These are phyloP conservation scores for Prochilodus magdalenae DNA, from an alignment of 2,113 vertebrate species.

Conservation along the genomic window DNA sequence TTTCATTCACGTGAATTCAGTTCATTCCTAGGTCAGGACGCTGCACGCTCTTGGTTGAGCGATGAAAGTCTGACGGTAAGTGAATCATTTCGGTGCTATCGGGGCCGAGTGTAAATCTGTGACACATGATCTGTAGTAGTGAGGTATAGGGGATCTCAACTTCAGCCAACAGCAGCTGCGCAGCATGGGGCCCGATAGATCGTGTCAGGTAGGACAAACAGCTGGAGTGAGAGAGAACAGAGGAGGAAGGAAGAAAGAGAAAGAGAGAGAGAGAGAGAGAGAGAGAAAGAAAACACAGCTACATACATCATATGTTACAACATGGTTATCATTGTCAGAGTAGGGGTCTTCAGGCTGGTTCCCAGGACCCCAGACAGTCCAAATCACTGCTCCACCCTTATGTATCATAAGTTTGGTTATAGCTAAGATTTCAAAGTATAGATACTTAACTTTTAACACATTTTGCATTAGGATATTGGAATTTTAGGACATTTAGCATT, in stretches of 20 bases:
- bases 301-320: too few relatives aligned
- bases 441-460: too few relatives aligned
- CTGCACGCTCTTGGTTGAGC: not conserved
- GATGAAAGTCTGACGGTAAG: not conserved
- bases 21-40: not conserved
- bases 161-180: slow-evolving; percentile 60
- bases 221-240: not conserved
- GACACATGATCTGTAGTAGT: slow-evolving; percentile 35
- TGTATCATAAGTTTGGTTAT: too few relatives aligned
- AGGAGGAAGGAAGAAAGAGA: not conserved
- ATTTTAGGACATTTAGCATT: too few relatives aligned
- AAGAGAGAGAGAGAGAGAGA: not conserved
- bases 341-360: too few relatives aligned
- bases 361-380: too few relatives aligned
- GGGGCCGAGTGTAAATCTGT: slow-evolving; percentile 42
- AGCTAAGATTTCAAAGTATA: too few relatives aligned
- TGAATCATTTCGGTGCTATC: slow-evolving; percentile 21
- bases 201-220: slow-evolving; percentile 53
- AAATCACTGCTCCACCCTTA: too few relatives aligned
- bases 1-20: not conserved
- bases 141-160: slow-evolving; percentile 50
- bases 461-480: too few relatives aligned
- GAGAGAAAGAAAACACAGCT: not conserved
- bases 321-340: too few relatives aligned
- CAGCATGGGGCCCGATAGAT: slow-evolving; percentile 52